Base-by-base conservation (phyloP, 2,888 invertebrate genomes). In the Drosophila limbata region DNA sequence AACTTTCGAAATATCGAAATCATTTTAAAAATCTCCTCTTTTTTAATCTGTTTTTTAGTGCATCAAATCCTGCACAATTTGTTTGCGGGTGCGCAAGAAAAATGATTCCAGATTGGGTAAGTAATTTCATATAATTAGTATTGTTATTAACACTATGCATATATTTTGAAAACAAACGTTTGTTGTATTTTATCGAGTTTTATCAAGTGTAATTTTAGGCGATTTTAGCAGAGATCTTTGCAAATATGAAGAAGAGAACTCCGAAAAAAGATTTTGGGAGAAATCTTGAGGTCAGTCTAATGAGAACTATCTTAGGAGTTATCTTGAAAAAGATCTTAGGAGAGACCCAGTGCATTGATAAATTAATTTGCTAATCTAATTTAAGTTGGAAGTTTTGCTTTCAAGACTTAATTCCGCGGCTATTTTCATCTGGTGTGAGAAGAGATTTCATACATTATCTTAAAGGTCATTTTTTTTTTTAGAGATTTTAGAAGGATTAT, bases 51-150 rank as follows among this genome's bases (percentile, higher is more conserved):
- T 25, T 90, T 95, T 95, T 13, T 95, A 99, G 98, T 98, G 98
- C 93, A 98, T 99, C 91, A 95, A 97, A 92, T 98, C 98, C 68
- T 95, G 98, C 91, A 97, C 98, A 90, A 98, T 99, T 93, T 98
- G 98, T 92, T 94, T 99, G 73, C 95, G 98, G 55, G 98, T 98
- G 77, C 97, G 97, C 91, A 94, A 98, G 91, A 95, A 97, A 90
- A 97, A 96, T 90, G 97, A 97, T 90, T 96, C 96, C 84, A 95
- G 96, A 93, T 93, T 97, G 92, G 96, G 98, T 98, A 92, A 97
- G 97, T 95, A 15, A 9, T 2, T 37, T 1, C 19, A 15, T 0
- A 10, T 19, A 21, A 13, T 13, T 17, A 33, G 31, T 48, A 17
- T n/a, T 33, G 50, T 35, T 33, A 13, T 8, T 4, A 33, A 35